phyloP scores from a whole-genome alignment of 2,113 vertebrate species.

The Chrysemys picta region DNA sequence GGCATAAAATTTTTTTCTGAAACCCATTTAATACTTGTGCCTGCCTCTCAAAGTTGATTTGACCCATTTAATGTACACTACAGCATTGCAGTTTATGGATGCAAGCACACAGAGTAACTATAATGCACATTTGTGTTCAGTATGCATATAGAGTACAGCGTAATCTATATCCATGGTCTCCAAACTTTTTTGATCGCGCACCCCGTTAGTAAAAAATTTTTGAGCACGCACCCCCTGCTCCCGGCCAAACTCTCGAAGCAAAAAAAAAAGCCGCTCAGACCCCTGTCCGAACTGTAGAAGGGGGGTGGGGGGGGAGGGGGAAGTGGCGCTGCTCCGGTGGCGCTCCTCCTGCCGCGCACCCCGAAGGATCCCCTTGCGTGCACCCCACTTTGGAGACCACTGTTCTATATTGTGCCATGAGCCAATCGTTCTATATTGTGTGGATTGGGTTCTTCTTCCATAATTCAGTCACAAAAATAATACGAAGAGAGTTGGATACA shows the following conservation, averaged over 20 bases:
- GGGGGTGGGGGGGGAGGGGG: no score
- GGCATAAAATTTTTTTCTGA: not conserved
- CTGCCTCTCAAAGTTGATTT: not conserved
- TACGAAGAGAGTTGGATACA: conserved; percentile 11
- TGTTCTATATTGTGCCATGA: not conserved
- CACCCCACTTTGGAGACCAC: no score
- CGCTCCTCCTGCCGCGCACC: no score
- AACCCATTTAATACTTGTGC: not conserved
- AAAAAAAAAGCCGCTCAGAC: no score
- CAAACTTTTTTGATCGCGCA: no score
- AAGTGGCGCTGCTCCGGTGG: no score
- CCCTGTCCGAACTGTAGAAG: no score
- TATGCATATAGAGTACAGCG: not conserved
- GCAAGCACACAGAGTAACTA: not conserved
- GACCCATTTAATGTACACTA: not conserved
- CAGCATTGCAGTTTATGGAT: not conserved
- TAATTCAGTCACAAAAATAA: not conserved
- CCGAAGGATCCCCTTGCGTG: no score
- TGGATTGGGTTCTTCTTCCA: not conserved
- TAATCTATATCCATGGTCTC: not conserved
- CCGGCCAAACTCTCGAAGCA: no score
- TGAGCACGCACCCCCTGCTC: no score
- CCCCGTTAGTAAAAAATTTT: no score
- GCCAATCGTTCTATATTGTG: not conserved
- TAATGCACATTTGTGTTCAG: not conserved